These are phyloP conservation scores for Zonitis immaculata DNA, from an alignment of 2,888 invertebrate genomes.

Conservation along the genomic window DNA sequence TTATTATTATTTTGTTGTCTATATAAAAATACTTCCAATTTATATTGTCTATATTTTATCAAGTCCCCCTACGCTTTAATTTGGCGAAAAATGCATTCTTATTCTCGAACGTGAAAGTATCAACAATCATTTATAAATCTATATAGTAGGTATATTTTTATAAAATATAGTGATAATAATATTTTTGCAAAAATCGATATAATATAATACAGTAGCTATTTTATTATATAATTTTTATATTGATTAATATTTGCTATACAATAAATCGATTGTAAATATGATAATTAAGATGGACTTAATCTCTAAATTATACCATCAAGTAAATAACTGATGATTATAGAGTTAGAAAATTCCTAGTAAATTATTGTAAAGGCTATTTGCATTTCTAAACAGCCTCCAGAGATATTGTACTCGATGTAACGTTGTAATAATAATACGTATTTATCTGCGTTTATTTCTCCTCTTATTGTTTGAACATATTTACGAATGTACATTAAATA, in stretches of 20 bases:
- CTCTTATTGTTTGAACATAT: too few species aligned
- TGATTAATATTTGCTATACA: neutral
- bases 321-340: constrained; percentile 11
- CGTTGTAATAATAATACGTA: neutral
- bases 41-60: neutral
- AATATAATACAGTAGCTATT: neutral
- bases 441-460: neutral
- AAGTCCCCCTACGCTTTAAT: neutral
- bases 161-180: neutral
- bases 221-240: too few species aligned
- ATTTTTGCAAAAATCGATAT: neutral
- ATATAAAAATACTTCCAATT: too few species aligned
- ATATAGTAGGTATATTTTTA: neutral
- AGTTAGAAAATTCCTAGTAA: neutral
- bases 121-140: neutral
- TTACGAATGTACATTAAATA: too few species aligned
- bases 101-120: too few species aligned
- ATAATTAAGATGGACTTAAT: constrained; percentile 12
- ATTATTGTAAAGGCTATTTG: neutral
- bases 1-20: neutral
- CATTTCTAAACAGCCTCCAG: neutral
- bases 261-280: constrained; percentile 12
- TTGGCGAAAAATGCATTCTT: neutral
- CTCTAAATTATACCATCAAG: constrained; percentile 3
- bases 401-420: neutral